Evolutionary conservation across 1,140 invertebrate species (phyloP).

Genomic region (Drosophila miranda): DNA sequence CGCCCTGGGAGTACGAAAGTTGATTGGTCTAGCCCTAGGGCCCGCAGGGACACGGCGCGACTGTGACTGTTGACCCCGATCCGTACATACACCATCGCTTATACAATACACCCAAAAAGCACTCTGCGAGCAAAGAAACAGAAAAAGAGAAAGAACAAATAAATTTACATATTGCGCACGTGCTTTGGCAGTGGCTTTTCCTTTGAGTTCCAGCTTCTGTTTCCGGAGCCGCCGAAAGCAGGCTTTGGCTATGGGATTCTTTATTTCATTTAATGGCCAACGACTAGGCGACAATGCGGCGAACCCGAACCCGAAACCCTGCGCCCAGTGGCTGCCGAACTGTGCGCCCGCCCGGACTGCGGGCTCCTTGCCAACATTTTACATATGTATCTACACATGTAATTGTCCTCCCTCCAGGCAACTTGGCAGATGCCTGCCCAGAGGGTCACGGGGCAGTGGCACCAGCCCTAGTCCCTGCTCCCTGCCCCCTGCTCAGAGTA

Average conservation of each 20-base stretch:
- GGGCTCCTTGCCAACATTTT: slow-evolving; percentile 25
- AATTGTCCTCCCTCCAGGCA: slow-evolving; percentile 26
- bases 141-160: slow-evolving; percentile 22
- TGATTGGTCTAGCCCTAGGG: too few relatives aligned
- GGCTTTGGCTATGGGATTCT: slow-evolving; percentile 11
- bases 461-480: not conserved
- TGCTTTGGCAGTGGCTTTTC: slow-evolving; percentile 53
- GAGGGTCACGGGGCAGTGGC: too few relatives aligned
- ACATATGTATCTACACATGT: slow-evolving; percentile 59
- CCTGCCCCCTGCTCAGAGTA: not conserved
- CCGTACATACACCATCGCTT: too few relatives aligned
- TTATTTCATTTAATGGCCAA: slow-evolving; percentile 26
- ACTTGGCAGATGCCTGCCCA: slow-evolving; percentile 15
- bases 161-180: slow-evolving; percentile 75
- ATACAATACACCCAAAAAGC: not conserved
- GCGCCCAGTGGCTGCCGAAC: slow-evolving; percentile 36
- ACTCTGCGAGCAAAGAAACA: not conserved
- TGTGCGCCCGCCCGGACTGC: slow-evolving; percentile 11
- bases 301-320: slow-evolving; percentile 15
- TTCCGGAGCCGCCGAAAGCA: not conserved
- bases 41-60: too few relatives aligned
- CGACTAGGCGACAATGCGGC: slow-evolving; percentile 48
- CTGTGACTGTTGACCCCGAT: too few relatives aligned
- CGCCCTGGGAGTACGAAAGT: too few relatives aligned
- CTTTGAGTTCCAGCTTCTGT: slow-evolving; percentile 10